Percentiles rank a stretch among this genome's conserved stretches.
phyloP scores from a whole-genome alignment of 30 jellyfish, hydroid and myxozoan genomes.

The Sanderia malayensis region DNA sequence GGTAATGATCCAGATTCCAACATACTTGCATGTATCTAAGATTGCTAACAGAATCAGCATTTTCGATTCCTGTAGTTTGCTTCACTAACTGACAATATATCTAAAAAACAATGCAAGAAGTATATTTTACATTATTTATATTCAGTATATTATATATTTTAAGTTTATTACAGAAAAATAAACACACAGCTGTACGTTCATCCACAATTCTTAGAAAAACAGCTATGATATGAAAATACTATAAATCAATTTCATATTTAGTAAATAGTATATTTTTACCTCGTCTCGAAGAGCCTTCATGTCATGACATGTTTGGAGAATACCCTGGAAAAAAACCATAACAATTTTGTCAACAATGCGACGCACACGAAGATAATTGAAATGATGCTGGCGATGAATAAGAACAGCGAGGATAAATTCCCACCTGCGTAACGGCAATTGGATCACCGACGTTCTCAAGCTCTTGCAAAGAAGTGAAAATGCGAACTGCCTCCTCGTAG shows the following conservation, averaged over 20 bases:
- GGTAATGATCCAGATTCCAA: too few species aligned
- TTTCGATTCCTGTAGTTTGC: conserved; percentile 86
- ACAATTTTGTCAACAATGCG: neutral
- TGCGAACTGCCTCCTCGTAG: conserved; percentile 92
- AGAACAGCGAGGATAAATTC: neutral
- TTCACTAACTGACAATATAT: conserved; percentile 90
- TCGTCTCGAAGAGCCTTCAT: conserved; percentile 95
- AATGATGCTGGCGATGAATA: neutral
- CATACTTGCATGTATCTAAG: conserved; percentile 90
- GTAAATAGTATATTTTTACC: conserved; percentile 33
- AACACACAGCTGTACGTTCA: too few species aligned
- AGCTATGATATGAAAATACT: too few species aligned
- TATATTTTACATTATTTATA: too few species aligned
- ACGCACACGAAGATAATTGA: neutral
- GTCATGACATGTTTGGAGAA: conserved; percentile 97
- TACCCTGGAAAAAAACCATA: conserved; percentile 69
- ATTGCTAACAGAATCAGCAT: conserved; percentile 72
- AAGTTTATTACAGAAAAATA: too few species aligned
- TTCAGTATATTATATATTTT: too few species aligned
- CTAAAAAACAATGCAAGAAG: conserved; percentile 29
- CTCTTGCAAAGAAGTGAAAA: conserved; percentile 92
- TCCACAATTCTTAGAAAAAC: too few species aligned
- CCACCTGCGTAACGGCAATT: conserved; percentile 97
- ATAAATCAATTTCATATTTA: too few species aligned
- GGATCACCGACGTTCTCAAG: conserved; percentile 98